A percentile compares a stretch with the other conserved stretches of the same genome.
Evolutionary conservation across 1,140 invertebrate genomes (phyloP).

Genomic region (Tetragonula clypearis): DNA sequence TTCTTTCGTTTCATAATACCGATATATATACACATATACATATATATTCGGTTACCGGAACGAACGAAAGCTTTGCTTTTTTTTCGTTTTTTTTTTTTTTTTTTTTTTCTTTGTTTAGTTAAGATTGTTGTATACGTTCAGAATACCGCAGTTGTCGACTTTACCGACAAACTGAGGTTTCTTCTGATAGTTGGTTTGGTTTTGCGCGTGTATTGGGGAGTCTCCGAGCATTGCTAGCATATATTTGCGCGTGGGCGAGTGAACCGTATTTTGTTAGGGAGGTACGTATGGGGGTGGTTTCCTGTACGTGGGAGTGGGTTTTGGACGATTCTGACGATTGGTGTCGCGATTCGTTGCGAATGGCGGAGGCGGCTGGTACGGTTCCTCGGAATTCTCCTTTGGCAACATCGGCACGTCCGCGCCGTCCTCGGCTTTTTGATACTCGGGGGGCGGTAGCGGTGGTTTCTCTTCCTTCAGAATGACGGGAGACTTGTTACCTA

Average conservation of each 20-base stretch:
- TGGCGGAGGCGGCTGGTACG: conserved; percentile 87
- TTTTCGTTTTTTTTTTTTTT: not conserved
- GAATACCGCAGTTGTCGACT: conserved; percentile 43
- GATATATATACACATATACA: conserved; percentile 28
- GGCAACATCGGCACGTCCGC: conserved; percentile 79
- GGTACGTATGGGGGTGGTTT: conserved; percentile 96
- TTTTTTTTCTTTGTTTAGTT: conserved; percentile 18
- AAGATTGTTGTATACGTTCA: conserved; percentile 62
- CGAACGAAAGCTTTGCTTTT: conserved; percentile 36
- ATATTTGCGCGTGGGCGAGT: conserved; percentile 76
- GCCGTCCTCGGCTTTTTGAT: conserved; percentile 84
- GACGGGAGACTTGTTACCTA: conserved; percentile 91
- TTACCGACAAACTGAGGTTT: conserved; percentile 56
- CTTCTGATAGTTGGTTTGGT: conserved; percentile 75
- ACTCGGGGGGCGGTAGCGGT: conserved; percentile 90
- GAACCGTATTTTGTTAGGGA: conserved; percentile 87
- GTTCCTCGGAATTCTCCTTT: conserved; percentile 81
- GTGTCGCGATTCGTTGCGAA: conserved; percentile 88
- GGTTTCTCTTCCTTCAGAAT: conserved; percentile 97
- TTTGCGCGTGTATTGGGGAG: conserved; percentile 75
- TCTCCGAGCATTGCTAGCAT: conserved; percentile 78
- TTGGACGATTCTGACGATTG: conserved; percentile 86
- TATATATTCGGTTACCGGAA: conserved; percentile 41
- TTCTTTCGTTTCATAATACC: conserved; percentile 13
- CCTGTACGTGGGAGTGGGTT: conserved; percentile 92